These are phyloP conservation scores for Artemisiospiza belli DNA, from an alignment of 2,113 vertebrate genomes.

Conservation along the genomic window DNA sequence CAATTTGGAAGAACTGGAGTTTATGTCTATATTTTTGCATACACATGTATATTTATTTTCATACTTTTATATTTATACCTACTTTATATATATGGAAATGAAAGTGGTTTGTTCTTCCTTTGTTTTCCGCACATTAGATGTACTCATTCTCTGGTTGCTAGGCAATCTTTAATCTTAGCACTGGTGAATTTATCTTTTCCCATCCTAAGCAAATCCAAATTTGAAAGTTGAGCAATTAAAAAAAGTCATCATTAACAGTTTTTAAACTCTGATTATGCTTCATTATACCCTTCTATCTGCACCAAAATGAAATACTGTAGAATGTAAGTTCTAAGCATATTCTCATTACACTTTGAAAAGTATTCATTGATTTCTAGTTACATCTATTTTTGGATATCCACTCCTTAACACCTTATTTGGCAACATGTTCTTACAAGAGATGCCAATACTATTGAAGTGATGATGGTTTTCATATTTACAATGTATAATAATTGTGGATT, in stretches of 20 bases:
- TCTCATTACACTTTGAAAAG: background rate
- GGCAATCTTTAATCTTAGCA: background rate
- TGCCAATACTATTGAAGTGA: background rate
- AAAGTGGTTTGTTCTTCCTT: background rate
- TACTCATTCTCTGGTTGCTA: background rate
- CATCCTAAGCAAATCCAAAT: background rate
- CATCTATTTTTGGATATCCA: background rate
- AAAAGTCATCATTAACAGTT: background rate
- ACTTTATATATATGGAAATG: background rate
- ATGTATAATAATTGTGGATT: background rate
- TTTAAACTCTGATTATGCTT: background rate
- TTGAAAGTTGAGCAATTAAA: conserved; percentile 1
- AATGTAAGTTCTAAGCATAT: background rate
- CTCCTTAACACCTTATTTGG: background rate
- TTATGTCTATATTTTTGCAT: background rate
- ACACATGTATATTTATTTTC: background rate
- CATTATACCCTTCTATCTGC: background rate
- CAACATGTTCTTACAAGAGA: background rate
- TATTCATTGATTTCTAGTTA: background rate
- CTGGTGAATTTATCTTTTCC: background rate
- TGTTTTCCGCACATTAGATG: background rate
- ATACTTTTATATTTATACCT: background rate
- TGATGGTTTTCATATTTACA: background rate
- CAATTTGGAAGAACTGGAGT: background rate
- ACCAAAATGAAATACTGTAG: background rate